Evolutionary conservation across 2,888 invertebrate genomes (phyloP).

Genomic region (Baronia brevicornis): DNA sequence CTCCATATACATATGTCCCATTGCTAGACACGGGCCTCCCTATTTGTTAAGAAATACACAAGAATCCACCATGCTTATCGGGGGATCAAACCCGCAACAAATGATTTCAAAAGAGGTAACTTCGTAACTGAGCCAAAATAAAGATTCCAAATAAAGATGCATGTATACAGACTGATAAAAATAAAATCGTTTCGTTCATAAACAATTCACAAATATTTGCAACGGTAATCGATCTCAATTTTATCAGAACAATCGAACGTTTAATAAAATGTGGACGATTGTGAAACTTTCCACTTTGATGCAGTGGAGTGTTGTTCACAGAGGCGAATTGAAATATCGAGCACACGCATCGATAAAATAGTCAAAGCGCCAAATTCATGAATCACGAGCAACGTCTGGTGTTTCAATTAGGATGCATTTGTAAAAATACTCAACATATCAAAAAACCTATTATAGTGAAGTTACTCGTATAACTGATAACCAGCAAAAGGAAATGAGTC

Average conservation of each 20-base stretch:
- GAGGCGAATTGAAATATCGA: constrained; percentile 29
- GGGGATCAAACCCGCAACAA: too few species aligned
- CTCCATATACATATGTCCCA: too few species aligned
- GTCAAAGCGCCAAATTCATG: constrained; percentile 32
- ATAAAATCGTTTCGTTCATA: constrained; percentile 13
- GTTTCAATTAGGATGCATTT: constrained; percentile 16
- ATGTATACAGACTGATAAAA: too few species aligned
- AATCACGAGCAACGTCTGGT: constrained; percentile 17
- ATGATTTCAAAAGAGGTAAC: too few species aligned
- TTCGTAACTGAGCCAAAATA: too few species aligned
- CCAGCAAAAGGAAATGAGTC: too few species aligned
- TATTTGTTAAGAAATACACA: too few species aligned
- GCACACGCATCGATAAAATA: constrained; percentile 33
- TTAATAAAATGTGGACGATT: constrained; percentile 45
- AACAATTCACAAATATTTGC: constrained; percentile 21
- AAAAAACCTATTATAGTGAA: too few species aligned
- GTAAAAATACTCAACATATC: constrained; percentile 17
- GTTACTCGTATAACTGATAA: too few species aligned
- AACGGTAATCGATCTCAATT: constrained; percentile 15
- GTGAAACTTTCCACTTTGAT: constrained; percentile 37
- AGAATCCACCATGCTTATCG: too few species aligned
- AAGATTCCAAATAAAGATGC: too few species aligned
- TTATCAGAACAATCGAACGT: constrained; percentile 25
- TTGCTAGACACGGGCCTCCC: too few species aligned
- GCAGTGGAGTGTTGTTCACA: constrained; percentile 36